Evolutionary conservation across 2,113 vertebrate species (phyloP).

Genomic region (Arothron firmamentum): DNA sequence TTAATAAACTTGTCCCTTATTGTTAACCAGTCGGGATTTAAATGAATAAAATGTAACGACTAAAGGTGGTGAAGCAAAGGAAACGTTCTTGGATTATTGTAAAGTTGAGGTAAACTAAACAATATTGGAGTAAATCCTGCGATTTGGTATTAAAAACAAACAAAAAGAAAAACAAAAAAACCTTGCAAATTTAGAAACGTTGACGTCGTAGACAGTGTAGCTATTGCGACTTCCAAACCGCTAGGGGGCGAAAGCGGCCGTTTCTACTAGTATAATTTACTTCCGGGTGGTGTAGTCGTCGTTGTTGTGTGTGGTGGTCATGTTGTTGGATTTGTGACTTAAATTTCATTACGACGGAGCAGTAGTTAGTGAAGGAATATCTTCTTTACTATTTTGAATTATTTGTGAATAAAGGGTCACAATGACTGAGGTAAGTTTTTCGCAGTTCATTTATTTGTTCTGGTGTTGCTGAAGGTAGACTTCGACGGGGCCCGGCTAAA

Average conservation of each 20-base stretch:
- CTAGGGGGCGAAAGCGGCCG: not conserved
- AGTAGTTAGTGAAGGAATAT: not conserved
- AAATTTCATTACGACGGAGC: not conserved
- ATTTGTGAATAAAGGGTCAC: not conserved
- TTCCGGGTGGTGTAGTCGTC: constrained; percentile 24
- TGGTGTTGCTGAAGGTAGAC: not conserved
- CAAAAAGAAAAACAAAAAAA: too few species aligned
- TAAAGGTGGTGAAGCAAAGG: too few species aligned
- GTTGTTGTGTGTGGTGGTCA: not conserved
- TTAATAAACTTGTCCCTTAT: too few species aligned
- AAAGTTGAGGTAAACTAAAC: too few species aligned
- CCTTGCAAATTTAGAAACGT: not conserved
- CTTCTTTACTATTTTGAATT: not conserved
- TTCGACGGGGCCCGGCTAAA: not conserved
- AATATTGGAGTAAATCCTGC: too few species aligned
- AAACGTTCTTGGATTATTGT: too few species aligned
- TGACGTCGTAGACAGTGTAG: too few species aligned
- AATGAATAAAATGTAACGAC: too few species aligned
- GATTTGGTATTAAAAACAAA: not conserved
- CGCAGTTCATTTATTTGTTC: not conserved
- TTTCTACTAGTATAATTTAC: constrained; percentile 1
- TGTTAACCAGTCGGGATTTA: too few species aligned
- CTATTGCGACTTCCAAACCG: not conserved
- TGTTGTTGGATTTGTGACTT: constrained; percentile 6
- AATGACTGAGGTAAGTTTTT: constrained; percentile 63